phyloP scores from a whole-genome alignment of 35 echinoderm and acorn worm species.

The Acanthaster planci region DNA sequence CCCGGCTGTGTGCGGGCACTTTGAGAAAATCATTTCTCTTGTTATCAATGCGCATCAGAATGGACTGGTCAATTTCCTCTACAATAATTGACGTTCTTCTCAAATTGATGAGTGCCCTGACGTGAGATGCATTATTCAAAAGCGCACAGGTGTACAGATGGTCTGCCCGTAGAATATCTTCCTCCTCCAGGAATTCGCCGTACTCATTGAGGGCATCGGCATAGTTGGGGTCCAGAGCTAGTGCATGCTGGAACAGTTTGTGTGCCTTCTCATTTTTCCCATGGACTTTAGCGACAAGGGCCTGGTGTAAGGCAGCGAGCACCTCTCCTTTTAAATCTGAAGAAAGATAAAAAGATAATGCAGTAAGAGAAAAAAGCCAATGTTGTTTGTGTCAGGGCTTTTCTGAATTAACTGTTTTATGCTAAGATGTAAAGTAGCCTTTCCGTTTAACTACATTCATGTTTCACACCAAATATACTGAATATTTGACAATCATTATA shows the following conservation, averaged over 20 bases:
- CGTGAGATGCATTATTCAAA: slow-evolving; percentile 62
- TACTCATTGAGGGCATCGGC: slow-evolving; percentile 88
- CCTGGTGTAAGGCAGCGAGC: slow-evolving; percentile 83
- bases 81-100: slow-evolving; percentile 75
- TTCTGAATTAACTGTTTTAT: no score
- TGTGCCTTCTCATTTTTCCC: slow-evolving; percentile 90
- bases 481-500: no score
- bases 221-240: slow-evolving; percentile 86
- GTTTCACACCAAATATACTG: no score
- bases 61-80: slow-evolving; percentile 76
- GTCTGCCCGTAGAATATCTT: slow-evolving; percentile 83
- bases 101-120: slow-evolving; percentile 72
- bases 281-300: slow-evolving; percentile 63
- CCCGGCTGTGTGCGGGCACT: slow-evolving; percentile 59
- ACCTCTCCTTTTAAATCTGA: slow-evolving; percentile 77
- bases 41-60: slow-evolving; percentile 66
- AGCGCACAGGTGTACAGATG: slow-evolving; percentile 93
- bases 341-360: slow-evolving; percentile 17
- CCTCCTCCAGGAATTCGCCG: slow-evolving; percentile 83
- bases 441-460: no score
- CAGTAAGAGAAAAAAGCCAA: no score
- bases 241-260: slow-evolving; percentile 94
- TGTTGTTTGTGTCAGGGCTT: no score
- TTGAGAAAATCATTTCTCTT: slow-evolving; percentile 56
- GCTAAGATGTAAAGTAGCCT: no score